phyloP scores from a whole-genome alignment of 1,140 invertebrate species.

The Adelges cooleyi region DNA sequence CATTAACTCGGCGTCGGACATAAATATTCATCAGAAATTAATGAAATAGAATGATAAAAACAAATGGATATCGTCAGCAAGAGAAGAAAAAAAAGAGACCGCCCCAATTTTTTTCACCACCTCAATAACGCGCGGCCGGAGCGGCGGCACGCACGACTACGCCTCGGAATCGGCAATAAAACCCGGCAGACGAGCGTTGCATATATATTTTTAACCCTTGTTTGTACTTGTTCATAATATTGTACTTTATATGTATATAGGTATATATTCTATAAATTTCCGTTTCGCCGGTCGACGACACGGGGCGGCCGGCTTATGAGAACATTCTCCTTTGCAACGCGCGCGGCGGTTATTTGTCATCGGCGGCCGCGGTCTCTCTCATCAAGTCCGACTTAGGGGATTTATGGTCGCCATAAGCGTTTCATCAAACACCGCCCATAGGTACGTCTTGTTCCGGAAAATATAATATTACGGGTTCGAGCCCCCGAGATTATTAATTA shows the following conservation, averaged over 20 bases:
- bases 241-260: neutral
- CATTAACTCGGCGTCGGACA: conserved; percentile 16
- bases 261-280: no score
- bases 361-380: neutral
- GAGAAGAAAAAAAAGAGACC: neutral
- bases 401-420: conserved; percentile 7
- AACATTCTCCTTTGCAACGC: neutral
- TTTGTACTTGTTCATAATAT: neutral
- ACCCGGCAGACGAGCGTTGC: conserved; percentile 5
- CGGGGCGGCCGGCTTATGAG: neutral
- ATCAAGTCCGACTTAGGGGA: conserved; percentile 24
- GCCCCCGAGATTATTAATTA: neutral
- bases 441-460: neutral
- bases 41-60: conserved; percentile 28
- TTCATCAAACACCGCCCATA: conserved; percentile 15
- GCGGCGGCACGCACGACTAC: neutral
- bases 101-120: conserved; percentile 1
- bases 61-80: conserved; percentile 25
- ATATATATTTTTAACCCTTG: neutral
- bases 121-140: neutral
- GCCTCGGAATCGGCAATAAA: neutral
- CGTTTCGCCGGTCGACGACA: no score
- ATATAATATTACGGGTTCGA: neutral
- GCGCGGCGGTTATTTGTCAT: conserved; percentile 4
- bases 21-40: conserved; percentile 29